Evolutionary conservation across 2,797 vertebrate species (phyloP), one percentile per base, ranked within the genome.

Genomic region (Tokudaia tokunoshimensis): DNA sequence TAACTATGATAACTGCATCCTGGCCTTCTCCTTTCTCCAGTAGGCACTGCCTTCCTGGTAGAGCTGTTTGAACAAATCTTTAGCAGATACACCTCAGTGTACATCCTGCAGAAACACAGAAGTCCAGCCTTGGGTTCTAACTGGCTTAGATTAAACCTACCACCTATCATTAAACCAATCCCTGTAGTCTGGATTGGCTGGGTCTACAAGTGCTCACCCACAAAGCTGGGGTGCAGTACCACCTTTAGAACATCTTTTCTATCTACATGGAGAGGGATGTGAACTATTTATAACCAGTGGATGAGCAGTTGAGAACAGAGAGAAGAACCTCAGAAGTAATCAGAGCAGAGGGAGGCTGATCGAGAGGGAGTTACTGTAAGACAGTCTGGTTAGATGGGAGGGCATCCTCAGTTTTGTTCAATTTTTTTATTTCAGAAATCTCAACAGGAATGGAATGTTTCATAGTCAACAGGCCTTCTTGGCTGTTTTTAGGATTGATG

Each of bases 381-480:
- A 17, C 47, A 57, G 4, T 31, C 72, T 81, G 79, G 82, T 31
- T 82, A 44, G 41, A 74, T 34, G 13, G n/a, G 83, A 57, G 10
- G 34, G 61, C 57, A 24, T 89, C 65, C 91, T 87, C n/a, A 22
- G 26, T 90, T 37, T 22, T 84, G 52, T 84, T 85, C 94, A 13
- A 67, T 31, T 92, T 92, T 94, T 92, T 72, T 37, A 34, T 88
- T 92, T 34, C 78, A 91, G 65, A 59, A 92, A 67, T 88, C 72
- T 59, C 80, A 63, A 37, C 14, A 90, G 63, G 82, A 84, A 84
- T 29, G 41, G 17, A 57, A 37, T 17, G 31, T 85, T 83, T 92
- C 82, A 50, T 20, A 47, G 57, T 76, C 78, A 47, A 41, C 13
- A 78, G 55, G 44, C 50, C 41, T 80, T 47, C 55, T 80, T 59